Base-by-base conservation (phyloP, 2,113 vertebrate genomes). In the Gulo gulo region DNA sequence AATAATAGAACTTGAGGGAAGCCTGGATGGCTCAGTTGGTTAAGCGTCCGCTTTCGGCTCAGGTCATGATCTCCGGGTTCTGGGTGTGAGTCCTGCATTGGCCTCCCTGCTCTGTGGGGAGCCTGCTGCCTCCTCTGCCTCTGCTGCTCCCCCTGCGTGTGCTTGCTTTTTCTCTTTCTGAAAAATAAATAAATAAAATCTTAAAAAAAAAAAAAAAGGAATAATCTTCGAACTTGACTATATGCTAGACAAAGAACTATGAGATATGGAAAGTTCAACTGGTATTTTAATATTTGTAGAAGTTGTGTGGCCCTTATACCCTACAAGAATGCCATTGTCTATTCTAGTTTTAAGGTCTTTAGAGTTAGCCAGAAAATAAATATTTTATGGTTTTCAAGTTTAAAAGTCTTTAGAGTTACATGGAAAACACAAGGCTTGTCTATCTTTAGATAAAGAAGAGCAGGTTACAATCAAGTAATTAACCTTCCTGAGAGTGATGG, bases 381-480 rank as follows among this genome's bases (percentile, higher is more conserved):
- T 57, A 73, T 69, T 45, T 74, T 80, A 96, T 80, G 31, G 45
- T 57, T 84, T 96, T 88, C 52, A 94, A 55, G 31, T 94, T 96
- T 55, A 65, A 5, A 92, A 18, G 23, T 87, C 55, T 67, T 76
- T 74, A 82, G 31, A 74, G 55, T 63, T 74, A 88, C 94, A 52
- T 88, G 61, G 89, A 83, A 92, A 88, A 95, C 59, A 52, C n/a
- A 88, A 52, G 31, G 18, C 73, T 76, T 76, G 13, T 74, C 12
- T 91, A 21, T 91, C 82, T 92, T 79, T 88, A 61, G 36, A 55
- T 57, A 61, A 81, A 86, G 93, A 69, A 86, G 69, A 95, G 29
- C 61, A 90, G 67, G 29, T 31, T 90, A 31, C 13, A 86, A 7
- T 42, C 23, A 18, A 82, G 13, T 74, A 36, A 80, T 85, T 88